These are phyloP conservation scores for Pharmacophagus antenor DNA, from an alignment of 2,888 invertebrate species.

Conservation along the genomic window DNA sequence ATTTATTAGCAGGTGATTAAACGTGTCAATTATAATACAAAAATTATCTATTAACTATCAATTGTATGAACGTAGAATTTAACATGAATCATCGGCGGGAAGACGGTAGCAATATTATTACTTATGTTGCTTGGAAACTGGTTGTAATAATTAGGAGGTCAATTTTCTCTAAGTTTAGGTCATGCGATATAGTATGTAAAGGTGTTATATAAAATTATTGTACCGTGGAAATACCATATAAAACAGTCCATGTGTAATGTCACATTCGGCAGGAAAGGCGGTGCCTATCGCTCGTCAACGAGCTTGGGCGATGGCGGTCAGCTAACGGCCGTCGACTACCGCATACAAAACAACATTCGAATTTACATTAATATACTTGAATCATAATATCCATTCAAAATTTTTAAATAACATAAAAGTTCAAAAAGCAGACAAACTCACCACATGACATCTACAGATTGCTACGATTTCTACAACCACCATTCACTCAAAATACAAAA, in stretches of 20 bases:
- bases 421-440: constrained; percentile 52
- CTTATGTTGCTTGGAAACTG: constrained; percentile 30
- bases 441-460: constrained; percentile 70
- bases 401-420: constrained; percentile 10
- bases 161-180: constrained; percentile 45
- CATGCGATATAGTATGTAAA: constrained; percentile 33
- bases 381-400: constrained; percentile 11
- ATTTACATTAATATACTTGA: constrained; percentile 27
- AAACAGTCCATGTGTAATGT: constrained; percentile 43
- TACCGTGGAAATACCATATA: constrained; percentile 31
- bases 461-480: constrained; percentile 54
- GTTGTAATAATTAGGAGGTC: constrained; percentile 34
- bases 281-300: constrained; percentile 58
- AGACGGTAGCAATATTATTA: constrained; percentile 36
- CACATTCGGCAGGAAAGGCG: constrained; percentile 58
- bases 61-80: constrained; percentile 22
- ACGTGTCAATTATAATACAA: too few relatives aligned
- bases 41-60: constrained; percentile 6
- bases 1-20: too few relatives aligned
- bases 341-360: constrained; percentile 38
- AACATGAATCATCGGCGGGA: constrained; percentile 37
- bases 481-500: constrained; percentile 76
- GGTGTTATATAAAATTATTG: constrained; percentile 23
- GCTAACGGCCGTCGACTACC: constrained; percentile 63
- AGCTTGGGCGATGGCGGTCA: constrained; percentile 79